phyloP scores from a whole-genome alignment of 2,888 invertebrate genomes.

The Ophonus ardosiacus region DNA sequence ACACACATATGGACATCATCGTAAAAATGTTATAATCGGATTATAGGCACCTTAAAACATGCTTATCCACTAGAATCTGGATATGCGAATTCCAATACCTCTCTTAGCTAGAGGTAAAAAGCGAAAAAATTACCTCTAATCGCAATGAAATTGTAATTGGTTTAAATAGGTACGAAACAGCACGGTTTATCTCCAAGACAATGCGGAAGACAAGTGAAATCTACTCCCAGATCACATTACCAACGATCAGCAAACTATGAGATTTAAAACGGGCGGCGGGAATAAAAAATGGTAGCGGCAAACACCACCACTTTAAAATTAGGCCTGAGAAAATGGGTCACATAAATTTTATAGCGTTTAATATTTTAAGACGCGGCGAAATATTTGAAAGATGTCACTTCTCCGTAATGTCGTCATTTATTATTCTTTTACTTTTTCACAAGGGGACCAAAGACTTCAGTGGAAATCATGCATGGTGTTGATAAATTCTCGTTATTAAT shows the following conservation, averaged over 20 bases:
- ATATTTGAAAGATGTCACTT: slow-evolving; percentile 2
- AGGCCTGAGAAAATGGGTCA: not conserved
- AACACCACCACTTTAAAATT: not conserved
- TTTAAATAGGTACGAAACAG: not conserved
- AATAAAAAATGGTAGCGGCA: not conserved
- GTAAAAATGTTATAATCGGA: too few species aligned
- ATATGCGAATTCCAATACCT: too few species aligned
- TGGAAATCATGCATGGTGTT: not conserved
- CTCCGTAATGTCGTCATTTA: not conserved
- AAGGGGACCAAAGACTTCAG: not conserved
- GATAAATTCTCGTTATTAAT: slow-evolving; percentile 13
- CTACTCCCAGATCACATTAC: slow-evolving; percentile 19
- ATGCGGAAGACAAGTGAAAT: not conserved
- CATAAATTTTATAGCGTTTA: slow-evolving; percentile 17
- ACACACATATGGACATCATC: too few species aligned
- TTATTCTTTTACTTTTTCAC: slow-evolving; percentile 18
- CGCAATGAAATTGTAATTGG: too few species aligned
- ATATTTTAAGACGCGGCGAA: slow-evolving; percentile 20
- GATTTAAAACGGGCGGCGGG: not conserved
- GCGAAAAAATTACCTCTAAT: too few species aligned
- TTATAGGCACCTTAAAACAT: too few species aligned
- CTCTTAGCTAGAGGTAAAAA: too few species aligned
- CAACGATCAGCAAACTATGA: slow-evolving; percentile 27
- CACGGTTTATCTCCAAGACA: not conserved
- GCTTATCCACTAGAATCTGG: too few species aligned